Base-by-base conservation (phyloP, 2,113 vertebrate genomes). In the Proteles cristata region DNA sequence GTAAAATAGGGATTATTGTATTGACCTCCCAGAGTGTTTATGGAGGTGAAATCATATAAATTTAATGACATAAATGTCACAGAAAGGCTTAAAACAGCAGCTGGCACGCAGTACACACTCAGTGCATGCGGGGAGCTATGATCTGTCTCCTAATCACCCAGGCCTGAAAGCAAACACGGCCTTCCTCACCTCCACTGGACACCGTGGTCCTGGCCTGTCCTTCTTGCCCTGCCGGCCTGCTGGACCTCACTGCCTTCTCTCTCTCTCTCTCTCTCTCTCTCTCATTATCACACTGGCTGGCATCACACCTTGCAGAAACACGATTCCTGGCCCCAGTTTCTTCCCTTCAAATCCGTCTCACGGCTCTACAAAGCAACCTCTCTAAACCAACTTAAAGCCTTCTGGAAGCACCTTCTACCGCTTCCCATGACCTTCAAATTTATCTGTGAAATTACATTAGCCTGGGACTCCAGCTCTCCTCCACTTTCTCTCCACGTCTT, bases 351-450 rank as follows among this genome's bases (percentile, higher is more conserved):
- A 26, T 26, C 48, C 15, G 23, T 74, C 45, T 74, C 50, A 11
- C 0, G 8, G 74, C 28, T 87, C 94, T 80, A 39, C 28, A 68
- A 73, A 61, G 90, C n/a, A 11, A 81, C 68, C 74, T 97, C 89
- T 33, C 39, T 35, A 50, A 74, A 50, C 15, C 39, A 73, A 63
- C 21, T 31, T 28, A 55, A 45, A 55, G 88, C 73, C 26, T 82
- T 55, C 50, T 0, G 3, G 74, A 93, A 68, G 65, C 5, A 45
- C 68, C 87, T 95, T 66, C 39, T 26, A 39, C 65, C 1, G 19
- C 68, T 43, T 90, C n/a, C 50, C 9, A 28, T 39, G 16, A 65
- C 31, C 87, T 39, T 4, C 28, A 31, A 15, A 39, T 28, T 81
- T 69, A 43, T 33, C 8, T 23, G 48, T 45, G 48, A 90, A 12